phyloP scores from a whole-genome alignment of 2,888 invertebrate genomes.

The Apotomis turbidana region DNA sequence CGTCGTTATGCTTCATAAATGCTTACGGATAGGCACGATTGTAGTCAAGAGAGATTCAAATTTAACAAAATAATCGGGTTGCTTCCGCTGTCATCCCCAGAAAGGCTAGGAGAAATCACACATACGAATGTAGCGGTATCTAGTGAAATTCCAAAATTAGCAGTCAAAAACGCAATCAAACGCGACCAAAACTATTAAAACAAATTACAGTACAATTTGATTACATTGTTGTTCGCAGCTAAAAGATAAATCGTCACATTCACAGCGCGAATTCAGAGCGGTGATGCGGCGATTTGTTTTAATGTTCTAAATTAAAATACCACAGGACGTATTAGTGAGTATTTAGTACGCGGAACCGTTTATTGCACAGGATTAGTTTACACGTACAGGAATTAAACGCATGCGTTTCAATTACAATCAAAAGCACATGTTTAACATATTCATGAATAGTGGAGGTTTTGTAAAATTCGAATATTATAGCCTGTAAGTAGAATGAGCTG shows the following conservation, averaged over 20 bases:
- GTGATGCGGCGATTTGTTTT: slow-evolving; percentile 47
- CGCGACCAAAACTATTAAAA: slow-evolving; percentile 26
- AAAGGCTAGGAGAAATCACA: too few relatives aligned
- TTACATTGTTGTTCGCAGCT: slow-evolving; percentile 26
- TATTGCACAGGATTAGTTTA: slow-evolving; percentile 20
- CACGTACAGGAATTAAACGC: neutral
- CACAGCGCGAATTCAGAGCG: slow-evolving; percentile 27
- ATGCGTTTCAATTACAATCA: slow-evolving; percentile 13
- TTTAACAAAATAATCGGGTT: too few relatives aligned
- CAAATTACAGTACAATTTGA: slow-evolving; percentile 21
- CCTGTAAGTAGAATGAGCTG: too few relatives aligned
- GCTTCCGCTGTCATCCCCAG: too few relatives aligned
- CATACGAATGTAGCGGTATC: too few relatives aligned
- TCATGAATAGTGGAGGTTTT: neutral
- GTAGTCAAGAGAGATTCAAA: too few relatives aligned
- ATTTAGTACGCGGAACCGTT: slow-evolving; percentile 47
- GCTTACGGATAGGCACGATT: too few relatives aligned
- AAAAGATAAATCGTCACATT: slow-evolving; percentile 33
- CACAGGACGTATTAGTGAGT: slow-evolving; percentile 43
- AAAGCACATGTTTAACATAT: neutral
- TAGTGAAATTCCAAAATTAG: neutral
- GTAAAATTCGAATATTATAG: neutral
- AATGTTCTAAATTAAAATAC: slow-evolving; percentile 46
- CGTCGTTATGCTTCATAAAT: too few relatives aligned
- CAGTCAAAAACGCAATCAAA: neutral